Evolutionary conservation across 2,888 invertebrate genomes (phyloP).

Genomic region (Erannis defoliaria): DNA sequence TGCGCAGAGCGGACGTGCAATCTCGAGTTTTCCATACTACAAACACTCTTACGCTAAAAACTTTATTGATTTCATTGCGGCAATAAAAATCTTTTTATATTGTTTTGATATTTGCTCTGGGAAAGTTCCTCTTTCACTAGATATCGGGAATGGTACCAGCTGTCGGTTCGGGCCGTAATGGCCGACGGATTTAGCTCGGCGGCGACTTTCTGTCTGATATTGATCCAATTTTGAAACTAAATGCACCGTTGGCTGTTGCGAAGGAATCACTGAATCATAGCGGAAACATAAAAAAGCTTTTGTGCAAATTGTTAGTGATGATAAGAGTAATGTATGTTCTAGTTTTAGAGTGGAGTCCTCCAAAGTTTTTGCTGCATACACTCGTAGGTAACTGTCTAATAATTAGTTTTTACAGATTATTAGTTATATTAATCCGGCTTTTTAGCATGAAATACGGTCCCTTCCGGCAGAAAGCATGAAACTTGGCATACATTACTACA

Average conservation of each 20-base stretch:
- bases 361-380: not conserved
- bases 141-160: slow-evolving; percentile 38
- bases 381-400: not conserved
- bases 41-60: slow-evolving; percentile 49
- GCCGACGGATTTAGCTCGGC: slow-evolving; percentile 26
- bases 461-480: no score
- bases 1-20: slow-evolving; percentile 57
- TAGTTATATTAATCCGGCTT: no score
- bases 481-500: no score
- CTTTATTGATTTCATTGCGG: slow-evolving; percentile 55
- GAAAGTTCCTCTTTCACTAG: slow-evolving; percentile 54
- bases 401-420: no score
- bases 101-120: slow-evolving; percentile 52
- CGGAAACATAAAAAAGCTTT: slow-evolving; percentile 25
- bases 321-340: slow-evolving; percentile 3
- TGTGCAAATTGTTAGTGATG: slow-evolving; percentile 9
- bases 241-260: slow-evolving; percentile 6
- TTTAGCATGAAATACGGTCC: no score
- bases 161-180: slow-evolving; percentile 28
- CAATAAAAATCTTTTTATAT: slow-evolving; percentile 54
- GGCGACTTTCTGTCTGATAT: slow-evolving; percentile 36
- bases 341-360: no score
- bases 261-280: slow-evolving; percentile 8
- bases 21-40: slow-evolving; percentile 60
- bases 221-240: slow-evolving; percentile 23